Evolutionary conservation across 2,797 vertebrate species (phyloP), one percentile per base, ranked within the genome.

Genomic region (Crenichthys baileyi): DNA sequence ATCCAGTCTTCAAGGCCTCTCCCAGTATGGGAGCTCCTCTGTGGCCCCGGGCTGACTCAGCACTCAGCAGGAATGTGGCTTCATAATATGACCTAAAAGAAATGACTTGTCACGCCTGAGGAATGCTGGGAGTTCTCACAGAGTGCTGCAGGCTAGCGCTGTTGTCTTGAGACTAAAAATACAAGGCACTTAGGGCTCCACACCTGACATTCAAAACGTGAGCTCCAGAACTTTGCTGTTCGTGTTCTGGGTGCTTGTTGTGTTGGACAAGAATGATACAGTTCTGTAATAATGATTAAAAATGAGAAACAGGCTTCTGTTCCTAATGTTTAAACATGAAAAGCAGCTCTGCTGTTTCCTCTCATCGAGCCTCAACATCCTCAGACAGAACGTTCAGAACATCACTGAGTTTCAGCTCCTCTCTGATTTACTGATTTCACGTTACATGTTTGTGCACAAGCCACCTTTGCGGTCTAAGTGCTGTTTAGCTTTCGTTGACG

Each of bases 31-130:
- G 77, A 75, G 70, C 84, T 79, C 56, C 79, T 72, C 72, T 1
- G 80, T 85, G 87, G 77, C 90, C 76, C 73, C 4, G 79, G 56
- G 76, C 83, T 41, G 76, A 89, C 81, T 71, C 20, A 29, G 86
- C 80, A 89, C 81, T 71, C 20, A 29, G 86, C 80, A 88, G 87
- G 89, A 92, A 93, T 92, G 87, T 75, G 83, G 65, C 81, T 89
- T 65, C 79, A 60, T 60, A 48, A 11, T 68, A 77, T 74, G 87
- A 89, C 87, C 81, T 85, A 15, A 76, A 78, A 90, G 79, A 81
- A 81, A 86, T 76, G 26, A 90, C 91, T 87, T 85, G 89, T 88
- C 82, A 81, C 56, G 3, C 78, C 0, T 15, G 67, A 87, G 80
- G 87, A 89, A 91, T 88, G 85, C 83, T 77, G 81, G 67, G 83